Conservation (phyloP, 2,888 invertebrate genomes). For the Ochropleura leucogaster region DNA sequence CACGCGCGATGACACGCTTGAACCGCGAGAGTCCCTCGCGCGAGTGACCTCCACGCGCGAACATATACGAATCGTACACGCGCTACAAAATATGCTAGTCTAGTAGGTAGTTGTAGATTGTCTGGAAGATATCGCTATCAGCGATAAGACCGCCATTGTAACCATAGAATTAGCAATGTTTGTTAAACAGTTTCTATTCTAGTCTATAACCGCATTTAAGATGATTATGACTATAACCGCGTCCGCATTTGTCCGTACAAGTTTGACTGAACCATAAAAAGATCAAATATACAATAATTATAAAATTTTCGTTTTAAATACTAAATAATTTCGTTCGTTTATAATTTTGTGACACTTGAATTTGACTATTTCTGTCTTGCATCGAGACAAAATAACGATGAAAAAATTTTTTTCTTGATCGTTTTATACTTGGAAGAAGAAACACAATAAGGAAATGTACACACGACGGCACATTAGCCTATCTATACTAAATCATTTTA, state of each 20-base stretch:
- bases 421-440: not conserved
- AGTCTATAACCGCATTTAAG: not conserved
- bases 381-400: conserved; percentile 11
- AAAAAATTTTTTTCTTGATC: not conserved
- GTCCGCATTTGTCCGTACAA: not conserved
- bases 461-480: too few species aligned
- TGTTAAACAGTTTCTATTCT: not conserved
- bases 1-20: too few species aligned
- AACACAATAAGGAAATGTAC: not conserved
- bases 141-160: too few species aligned
- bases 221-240: not conserved
- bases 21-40: too few species aligned
- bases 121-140: too few species aligned
- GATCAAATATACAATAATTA: conserved; percentile 40
- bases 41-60: too few species aligned
- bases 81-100: too few species aligned
- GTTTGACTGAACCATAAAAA: conserved; percentile 9
- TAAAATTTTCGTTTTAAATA: conserved; percentile 52
- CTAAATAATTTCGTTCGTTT: conserved; percentile 51
- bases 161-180: too few species aligned
- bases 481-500: too few species aligned
- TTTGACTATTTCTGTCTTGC: conserved; percentile 21
- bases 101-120: too few species aligned
- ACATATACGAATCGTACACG: too few species aligned
- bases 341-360: conserved; percentile 31